A percentile compares a stretch with the other conserved stretches of the same genome.
phyloP scores from a whole-genome alignment of 2,797 vertebrate genomes.

The Gallinago nigripennis region DNA sequence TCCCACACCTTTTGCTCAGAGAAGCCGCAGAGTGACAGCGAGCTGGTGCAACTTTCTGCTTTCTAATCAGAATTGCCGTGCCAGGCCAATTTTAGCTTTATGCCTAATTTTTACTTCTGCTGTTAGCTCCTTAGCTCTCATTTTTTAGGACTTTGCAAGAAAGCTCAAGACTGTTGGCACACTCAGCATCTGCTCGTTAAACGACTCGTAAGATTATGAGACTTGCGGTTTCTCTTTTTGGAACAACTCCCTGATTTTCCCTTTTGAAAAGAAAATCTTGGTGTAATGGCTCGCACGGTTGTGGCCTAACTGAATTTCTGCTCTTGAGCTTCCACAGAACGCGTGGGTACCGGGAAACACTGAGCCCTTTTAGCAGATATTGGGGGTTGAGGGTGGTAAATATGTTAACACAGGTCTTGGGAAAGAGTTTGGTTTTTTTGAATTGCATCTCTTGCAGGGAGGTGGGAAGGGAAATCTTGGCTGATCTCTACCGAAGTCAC shows the following conservation, averaged over 20 bases:
- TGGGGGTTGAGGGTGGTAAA: background rate
- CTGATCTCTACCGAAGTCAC: fast-evolving
- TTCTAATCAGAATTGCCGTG: background rate
- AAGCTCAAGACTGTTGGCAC: background rate
- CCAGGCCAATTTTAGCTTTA: background rate
- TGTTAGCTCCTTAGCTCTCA: background rate
- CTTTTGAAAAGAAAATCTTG: background rate
- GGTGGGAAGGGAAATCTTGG: background rate
- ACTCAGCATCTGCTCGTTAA: background rate
- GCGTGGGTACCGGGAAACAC: background rate
- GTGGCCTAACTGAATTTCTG: slow-evolving; percentile 12
- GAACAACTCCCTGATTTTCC: background rate
- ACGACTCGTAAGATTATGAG: slow-evolving; percentile 37
- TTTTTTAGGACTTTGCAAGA: background rate
- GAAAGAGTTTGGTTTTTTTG: background rate
- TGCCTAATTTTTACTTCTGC: background rate
- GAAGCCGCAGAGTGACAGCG: background rate
- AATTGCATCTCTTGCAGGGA: fast-evolving
- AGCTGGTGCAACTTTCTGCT: background rate
- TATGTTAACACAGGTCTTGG: background rate
- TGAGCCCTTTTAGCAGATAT: background rate
- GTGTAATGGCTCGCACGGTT: background rate
- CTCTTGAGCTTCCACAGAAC: background rate
- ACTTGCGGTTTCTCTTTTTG: slow-evolving; percentile 35
- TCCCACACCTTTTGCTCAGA: slow-evolving; percentile 49